Conservation (phyloP, 2,888 invertebrate genomes). For the Philereme vetulata region DNA sequence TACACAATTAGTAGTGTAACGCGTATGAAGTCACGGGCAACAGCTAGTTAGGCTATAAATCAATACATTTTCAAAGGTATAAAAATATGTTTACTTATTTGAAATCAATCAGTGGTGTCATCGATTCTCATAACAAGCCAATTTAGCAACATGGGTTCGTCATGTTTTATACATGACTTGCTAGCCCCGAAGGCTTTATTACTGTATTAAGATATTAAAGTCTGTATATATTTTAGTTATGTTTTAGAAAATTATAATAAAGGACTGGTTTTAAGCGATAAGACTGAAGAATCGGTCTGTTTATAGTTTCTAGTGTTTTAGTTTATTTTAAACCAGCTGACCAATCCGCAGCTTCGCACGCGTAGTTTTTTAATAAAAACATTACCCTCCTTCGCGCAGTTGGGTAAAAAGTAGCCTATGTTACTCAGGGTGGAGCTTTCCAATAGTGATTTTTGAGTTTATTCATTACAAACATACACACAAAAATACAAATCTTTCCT, state of each 20-base stretch:
- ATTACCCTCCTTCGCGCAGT: too few relatives aligned
- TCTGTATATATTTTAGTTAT: conserved; percentile 26
- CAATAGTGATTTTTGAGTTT: too few relatives aligned
- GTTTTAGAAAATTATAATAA: conserved; percentile 30
- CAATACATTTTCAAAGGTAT: conserved; percentile 10
- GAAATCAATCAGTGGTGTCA: conserved; percentile 26
- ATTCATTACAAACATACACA: too few relatives aligned
- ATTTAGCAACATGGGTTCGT: conserved; percentile 25
- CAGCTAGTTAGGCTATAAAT: conserved; percentile 17
- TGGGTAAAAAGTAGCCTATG: too few relatives aligned
- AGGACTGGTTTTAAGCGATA: conserved; percentile 21
- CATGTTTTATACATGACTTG: conserved; percentile 32
- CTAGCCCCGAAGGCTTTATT: conserved; percentile 39
- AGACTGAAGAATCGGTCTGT: conserved; percentile 16
- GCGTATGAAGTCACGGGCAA: too few relatives aligned
- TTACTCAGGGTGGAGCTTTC: too few relatives aligned
- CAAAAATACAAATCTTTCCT: too few relatives aligned
- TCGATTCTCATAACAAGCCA: conserved; percentile 29
- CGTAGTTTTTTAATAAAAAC: too few relatives aligned
- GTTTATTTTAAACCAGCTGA: not conserved
- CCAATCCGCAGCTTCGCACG: too few relatives aligned
- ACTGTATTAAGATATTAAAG: conserved; percentile 43
- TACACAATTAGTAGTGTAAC: too few relatives aligned
- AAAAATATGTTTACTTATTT: conserved; percentile 22
- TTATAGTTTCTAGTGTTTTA: conserved; percentile 6